Evolutionary conservation across 2,888 invertebrate species (phyloP).

Genomic region (Herminia tarsipennalis): DNA sequence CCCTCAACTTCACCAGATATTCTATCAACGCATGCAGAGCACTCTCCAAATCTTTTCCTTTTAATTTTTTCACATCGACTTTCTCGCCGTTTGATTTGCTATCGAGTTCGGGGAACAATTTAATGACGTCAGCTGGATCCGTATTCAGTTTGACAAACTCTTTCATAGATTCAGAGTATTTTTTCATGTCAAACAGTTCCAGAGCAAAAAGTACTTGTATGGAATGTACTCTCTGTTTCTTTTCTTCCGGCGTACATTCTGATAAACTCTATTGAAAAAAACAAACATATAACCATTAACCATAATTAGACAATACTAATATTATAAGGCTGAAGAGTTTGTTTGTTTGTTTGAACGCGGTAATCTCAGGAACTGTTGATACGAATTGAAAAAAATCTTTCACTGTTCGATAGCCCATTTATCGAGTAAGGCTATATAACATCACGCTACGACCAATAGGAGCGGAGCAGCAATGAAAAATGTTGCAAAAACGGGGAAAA

Average conservation of each 20-base stretch:
- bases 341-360: too few species aligned
- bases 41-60: slow-evolving; percentile 94
- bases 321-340: too few species aligned
- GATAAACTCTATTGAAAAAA: slow-evolving; percentile 89
- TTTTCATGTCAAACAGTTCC: slow-evolving; percentile 95
- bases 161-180: slow-evolving; percentile 96
- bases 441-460: too few species aligned
- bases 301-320: neutral
- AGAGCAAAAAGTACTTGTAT: slow-evolving; percentile 97
- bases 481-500: too few species aligned
- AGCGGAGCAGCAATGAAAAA: too few species aligned
- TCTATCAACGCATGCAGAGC: slow-evolving; percentile 95
- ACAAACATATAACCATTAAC: neutral
- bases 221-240: slow-evolving; percentile 91
- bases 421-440: too few species aligned
- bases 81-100: slow-evolving; percentile 68
- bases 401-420: too few species aligned
- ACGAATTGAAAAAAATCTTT: too few species aligned
- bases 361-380: too few species aligned
- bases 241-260: slow-evolving; percentile 92
- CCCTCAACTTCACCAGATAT: slow-evolving; percentile 93
- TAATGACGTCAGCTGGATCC: slow-evolving; percentile 98
- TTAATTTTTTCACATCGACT: slow-evolving; percentile 81
- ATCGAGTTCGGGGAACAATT: slow-evolving; percentile 95
- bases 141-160: slow-evolving; percentile 95